Evolutionary conservation across 2,113 vertebrate genomes (phyloP), one percentile per base, ranked within the genome.

Genomic region (Cacatua alba): DNA sequence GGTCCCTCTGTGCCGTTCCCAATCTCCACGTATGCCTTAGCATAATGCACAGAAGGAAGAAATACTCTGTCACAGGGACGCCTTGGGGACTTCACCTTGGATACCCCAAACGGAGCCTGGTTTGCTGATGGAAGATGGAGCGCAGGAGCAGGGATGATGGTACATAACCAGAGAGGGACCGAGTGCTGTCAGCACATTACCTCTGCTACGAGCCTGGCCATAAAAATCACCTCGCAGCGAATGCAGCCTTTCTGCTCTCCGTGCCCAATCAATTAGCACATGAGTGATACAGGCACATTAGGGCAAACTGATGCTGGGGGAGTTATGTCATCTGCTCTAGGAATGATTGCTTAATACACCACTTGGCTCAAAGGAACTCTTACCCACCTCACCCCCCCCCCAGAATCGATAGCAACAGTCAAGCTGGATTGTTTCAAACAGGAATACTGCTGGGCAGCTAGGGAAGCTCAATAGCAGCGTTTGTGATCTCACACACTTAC

Each of bases 271-370:
- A 98, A 99, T 99, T 98, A 98, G 97, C 98, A 98, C 98, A 96
- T 98, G 98, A 99, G 98, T 98, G 98, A 98, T 98, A 98, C 97
- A 95, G 98, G 96, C 98, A 98, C 98, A 99, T 99, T 99, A 99
- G 98, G 98, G 98, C 96, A 97, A 97, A 97, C 98, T 89, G 97
- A 98, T 98, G 98, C 98, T 97, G 93, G 92, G 98, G 98, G 98
- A 98, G 97, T 98, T 98, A 94, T 98, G 99, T 98, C 98, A 98
- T 98, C 98, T 97, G 98, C 98, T 97, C 88, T 97, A 98, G 98
- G 98, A 99, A 98, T 97, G 98, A 99, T 98, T 98, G 98, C 98
- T 99, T 99, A 99, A 99, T 98, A 98, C 97, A 98, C 98, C 98
- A 92, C 97, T 96, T 69, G 98, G 98, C 98, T 98, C 98, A 57